phyloP scores from a whole-genome alignment of 2,113 vertebrate species.

The Pangasianodon hypophthalmus region DNA sequence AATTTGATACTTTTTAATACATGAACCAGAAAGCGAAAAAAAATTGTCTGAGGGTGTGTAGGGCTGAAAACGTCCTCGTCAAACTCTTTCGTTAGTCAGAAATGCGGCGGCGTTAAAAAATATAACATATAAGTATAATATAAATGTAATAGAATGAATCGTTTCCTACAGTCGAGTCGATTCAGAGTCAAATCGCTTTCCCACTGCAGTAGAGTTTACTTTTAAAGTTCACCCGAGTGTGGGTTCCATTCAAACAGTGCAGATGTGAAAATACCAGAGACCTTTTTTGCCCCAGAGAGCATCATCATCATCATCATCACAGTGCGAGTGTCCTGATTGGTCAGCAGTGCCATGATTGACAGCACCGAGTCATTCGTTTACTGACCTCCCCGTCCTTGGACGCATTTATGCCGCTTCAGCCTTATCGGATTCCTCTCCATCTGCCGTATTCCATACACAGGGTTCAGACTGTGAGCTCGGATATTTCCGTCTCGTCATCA shows the following conservation, averaged over 20 bases:
- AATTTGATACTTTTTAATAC: background rate
- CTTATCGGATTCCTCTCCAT: conserved; percentile 36
- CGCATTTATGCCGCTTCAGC: background rate
- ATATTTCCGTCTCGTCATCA: background rate
- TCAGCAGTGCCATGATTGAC: conserved; percentile 12
- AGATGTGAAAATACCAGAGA: background rate
- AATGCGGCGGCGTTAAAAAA: background rate
- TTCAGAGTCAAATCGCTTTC: background rate
- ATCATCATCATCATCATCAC: background rate
- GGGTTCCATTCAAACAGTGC: background rate
- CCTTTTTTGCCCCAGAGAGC: background rate
- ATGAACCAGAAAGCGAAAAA: background rate
- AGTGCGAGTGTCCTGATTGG: background rate
- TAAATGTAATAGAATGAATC: background rate
- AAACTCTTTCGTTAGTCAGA: background rate
- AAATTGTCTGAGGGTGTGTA: background rate
- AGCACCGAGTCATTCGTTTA: background rate
- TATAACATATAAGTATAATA: background rate
- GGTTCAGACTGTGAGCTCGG: conserved; percentile 36
- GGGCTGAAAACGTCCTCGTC: background rate
- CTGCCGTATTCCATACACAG: conserved; percentile 12
- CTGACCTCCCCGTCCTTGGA: background rate
- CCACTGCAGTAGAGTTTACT: background rate
- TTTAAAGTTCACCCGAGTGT: background rate
- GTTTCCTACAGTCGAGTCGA: background rate